A percentile compares a stretch with the other conserved stretches of the same genome.
Conservation (phyloP, 1,140 invertebrate genomes). For the Ips typographus region DNA sequence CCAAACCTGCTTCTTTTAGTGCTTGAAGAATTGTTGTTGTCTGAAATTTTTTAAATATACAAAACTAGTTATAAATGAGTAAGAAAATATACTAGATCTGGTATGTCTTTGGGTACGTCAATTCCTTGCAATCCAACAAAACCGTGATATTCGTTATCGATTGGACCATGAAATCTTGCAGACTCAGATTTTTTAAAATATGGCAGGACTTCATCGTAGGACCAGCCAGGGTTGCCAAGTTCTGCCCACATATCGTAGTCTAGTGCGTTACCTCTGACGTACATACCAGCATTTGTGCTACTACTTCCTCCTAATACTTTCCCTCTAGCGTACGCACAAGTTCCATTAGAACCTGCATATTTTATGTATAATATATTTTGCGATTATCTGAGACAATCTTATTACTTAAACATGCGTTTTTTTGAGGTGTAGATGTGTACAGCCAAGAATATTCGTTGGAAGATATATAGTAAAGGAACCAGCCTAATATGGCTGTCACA, state of each 20-base stretch:
- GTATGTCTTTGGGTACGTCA: constrained; percentile 9
- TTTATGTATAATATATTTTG: too few relatives aligned
- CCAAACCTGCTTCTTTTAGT: constrained; percentile 14
- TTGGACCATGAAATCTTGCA: constrained; percentile 42
- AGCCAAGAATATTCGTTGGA: too few relatives aligned
- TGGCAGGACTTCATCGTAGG: constrained; percentile 38
- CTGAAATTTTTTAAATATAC: neutral
- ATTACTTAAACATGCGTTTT: constrained; percentile 28
- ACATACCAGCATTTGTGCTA: constrained; percentile 87
- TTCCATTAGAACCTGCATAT: constrained; percentile 3
- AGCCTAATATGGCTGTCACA: too few relatives aligned
- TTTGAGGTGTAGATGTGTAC: constrained; percentile 59
- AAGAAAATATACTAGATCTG: neutral
- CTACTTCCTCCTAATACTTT: constrained; percentile 73
- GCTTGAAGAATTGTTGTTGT: constrained; percentile 39
- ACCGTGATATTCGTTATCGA: constrained; percentile 27
- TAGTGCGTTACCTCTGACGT: constrained; percentile 73
- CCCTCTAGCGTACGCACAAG: constrained; percentile 62
- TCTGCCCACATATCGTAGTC: constrained; percentile 67
- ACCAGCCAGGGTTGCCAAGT: constrained; percentile 62
- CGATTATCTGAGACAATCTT: constrained; percentile 47
- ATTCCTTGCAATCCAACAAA: constrained; percentile 20
- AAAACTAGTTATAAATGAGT: neutral
- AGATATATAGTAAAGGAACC: too few relatives aligned
- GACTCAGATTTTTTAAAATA: constrained; percentile 44